Base-by-base conservation (phyloP, 2,113 vertebrate species). In the Hyla sarda region DNA sequence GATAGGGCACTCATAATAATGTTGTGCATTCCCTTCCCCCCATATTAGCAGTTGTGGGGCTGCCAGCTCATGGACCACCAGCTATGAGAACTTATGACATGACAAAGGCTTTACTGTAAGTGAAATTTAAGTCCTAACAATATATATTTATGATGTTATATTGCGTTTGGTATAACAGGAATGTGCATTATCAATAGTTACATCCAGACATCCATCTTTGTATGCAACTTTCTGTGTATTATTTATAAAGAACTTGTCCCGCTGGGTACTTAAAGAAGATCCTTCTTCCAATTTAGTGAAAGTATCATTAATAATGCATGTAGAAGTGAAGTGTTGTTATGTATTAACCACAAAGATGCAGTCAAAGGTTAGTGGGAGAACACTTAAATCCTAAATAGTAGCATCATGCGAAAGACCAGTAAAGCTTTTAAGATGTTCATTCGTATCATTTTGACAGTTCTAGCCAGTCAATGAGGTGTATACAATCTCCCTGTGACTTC, bases 241-340 rank as follows among this genome's bases (percentile, higher is more conserved):
- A 32, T 69, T 82, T 71, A 69, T 82, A 69, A 81, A 48, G 21
- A 67, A 48, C n/a, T 48, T 47, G 37, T 65, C 60, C 77, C 41
- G 41, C n/a, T 82, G 37, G 60, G 30, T 60, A 28, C 3, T 47
- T 65, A 45, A 41, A 47, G n/a, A 82, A 21, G 14, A 30, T 65
- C 10, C 28, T 71, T 34, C 62, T 69, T 47, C 47, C 34, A 69
- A 34, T 82, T 82, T 10, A 69, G 60, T 69, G 62, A 58, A 82
- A 69, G 62, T 69, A 34, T 32, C 5, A 82, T 82, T 12, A 82
- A 82, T 82, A 82, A 82, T 82, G 17, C 3, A 82, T 23, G 45
- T 16, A 17, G 37, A 25, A 71, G 45, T 71, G 28, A 69, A 82
- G 3, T 3, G 28, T 48, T 30, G 60, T 82, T 67, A 48, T 32